These are phyloP conservation scores for Deroplatys truncata DNA, from an alignment of 2,888 invertebrate genomes.

Conservation along the genomic window DNA sequence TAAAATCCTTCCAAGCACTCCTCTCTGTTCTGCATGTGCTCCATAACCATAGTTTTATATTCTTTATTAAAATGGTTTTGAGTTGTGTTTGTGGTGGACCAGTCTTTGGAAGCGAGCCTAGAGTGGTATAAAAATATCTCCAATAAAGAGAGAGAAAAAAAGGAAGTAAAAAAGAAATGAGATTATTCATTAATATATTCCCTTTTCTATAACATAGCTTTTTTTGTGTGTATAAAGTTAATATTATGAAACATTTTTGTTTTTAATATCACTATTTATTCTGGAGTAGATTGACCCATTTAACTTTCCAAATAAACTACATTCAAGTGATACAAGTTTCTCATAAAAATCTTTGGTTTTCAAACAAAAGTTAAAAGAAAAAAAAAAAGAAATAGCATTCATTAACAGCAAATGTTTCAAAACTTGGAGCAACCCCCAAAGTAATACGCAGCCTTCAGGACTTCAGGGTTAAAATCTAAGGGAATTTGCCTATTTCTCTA, in stretches of 20 bases:
- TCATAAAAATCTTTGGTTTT: background rate
- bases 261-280: background rate
- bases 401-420: background rate
- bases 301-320: background rate
- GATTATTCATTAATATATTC: background rate
- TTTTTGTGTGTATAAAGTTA: background rate
- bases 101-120: conserved; percentile 18
- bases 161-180: too few relatives aligned
- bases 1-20: background rate
- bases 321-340: background rate
- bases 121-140: conserved; percentile 9
- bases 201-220: background rate
- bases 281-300: background rate
- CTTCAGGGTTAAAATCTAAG: background rate
- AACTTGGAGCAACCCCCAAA: background rate
- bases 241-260: background rate
- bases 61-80: background rate
- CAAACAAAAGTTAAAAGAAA: background rate
- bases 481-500: background rate
- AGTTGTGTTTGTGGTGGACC: conserved; percentile 26
- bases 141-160: background rate
- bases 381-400: too few relatives aligned
- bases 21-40: background rate
- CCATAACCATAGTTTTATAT: background rate
- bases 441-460: background rate